Evolutionary conservation across 2,888 invertebrate genomes (phyloP), one percentile per base, ranked within the genome.

Genomic region (Clitarchus hookeri): DNA sequence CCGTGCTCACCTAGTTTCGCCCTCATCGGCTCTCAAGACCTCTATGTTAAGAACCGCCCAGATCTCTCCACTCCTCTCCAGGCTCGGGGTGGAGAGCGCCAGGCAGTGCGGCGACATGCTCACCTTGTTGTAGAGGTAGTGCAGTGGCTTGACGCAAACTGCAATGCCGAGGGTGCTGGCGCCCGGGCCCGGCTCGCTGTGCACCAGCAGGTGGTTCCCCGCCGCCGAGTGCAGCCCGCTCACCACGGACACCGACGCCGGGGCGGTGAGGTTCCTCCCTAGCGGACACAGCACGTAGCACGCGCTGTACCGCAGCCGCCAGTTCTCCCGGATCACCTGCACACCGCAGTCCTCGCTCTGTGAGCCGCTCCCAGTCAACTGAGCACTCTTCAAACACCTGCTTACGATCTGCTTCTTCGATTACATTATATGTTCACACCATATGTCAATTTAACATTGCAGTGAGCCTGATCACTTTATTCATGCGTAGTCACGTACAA

Each of bases 291-390:
- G 92, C 44, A 98, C 94, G 91, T 97, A 98, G 89, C 96, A 96
- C 12, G 98, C 98, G 90, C 97, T 97, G 92, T 97, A 98, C 90
- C 97, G 97, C 48, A 98, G 92, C 91, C 97, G 97, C 98, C 98
- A 98, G 91, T 98, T 98, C 91, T 98, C 98, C 27, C 97, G 93
- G 87, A 98, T 98, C 6, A 97, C 95, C 96, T 95, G 89, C 79
- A 85, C 88, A 85, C 16, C 13, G 27, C 23, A 53, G 48, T 48
- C 48, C 2, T 11, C 11, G 3, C 48, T 48, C 48, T 4, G 1
- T 36, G 4, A 36, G 36, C 36, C 4, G 1, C 4, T 36, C 36
- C 1, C 36, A 36, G 36, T 36, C 1, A 36, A 36, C 4, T 36
- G 36, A 36, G 36, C 36, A 36, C 36, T 36, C 4, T 36, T 36